Conservation (phyloP, 2,113 vertebrate species). For the Hippocampus barbouri region DNA sequence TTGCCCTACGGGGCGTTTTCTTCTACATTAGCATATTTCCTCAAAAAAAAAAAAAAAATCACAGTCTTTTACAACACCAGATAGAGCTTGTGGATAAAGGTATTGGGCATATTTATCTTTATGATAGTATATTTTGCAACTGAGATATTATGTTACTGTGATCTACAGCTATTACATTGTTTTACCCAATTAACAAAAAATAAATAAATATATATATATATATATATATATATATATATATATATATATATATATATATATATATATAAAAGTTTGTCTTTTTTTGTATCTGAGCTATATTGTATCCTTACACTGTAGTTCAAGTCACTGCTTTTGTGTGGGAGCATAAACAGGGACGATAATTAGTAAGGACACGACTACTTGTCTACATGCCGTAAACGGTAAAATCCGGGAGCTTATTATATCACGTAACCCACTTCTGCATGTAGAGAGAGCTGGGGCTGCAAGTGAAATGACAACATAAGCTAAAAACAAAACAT, state of each 20-base stretch:
- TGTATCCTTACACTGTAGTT: not conserved
- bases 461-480: constrained; percentile 21
- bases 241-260: no score
- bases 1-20: constrained; percentile 5
- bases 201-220: no score
- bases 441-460: not conserved
- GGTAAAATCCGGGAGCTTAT: constrained; percentile 43
- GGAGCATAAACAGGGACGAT: not conserved
- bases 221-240: no score
- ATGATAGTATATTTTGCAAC: not conserved
- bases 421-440: constrained; percentile 23
- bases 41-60: not conserved
- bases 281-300: not conserved
- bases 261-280: no score
- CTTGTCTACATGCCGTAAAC: constrained; percentile 15
- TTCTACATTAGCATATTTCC: constrained; percentile 2
- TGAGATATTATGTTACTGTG: not conserved
- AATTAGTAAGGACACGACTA: not conserved
- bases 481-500: constrained; percentile 26
- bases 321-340: not conserved
- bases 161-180: not conserved
- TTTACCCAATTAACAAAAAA: no score
- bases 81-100: not conserved
- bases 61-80: not conserved
- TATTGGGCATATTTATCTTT: not conserved